These are phyloP conservation scores for Platorchestia sp. DNA, from an alignment of 1,140 invertebrate genomes.

Conservation along the genomic window DNA sequence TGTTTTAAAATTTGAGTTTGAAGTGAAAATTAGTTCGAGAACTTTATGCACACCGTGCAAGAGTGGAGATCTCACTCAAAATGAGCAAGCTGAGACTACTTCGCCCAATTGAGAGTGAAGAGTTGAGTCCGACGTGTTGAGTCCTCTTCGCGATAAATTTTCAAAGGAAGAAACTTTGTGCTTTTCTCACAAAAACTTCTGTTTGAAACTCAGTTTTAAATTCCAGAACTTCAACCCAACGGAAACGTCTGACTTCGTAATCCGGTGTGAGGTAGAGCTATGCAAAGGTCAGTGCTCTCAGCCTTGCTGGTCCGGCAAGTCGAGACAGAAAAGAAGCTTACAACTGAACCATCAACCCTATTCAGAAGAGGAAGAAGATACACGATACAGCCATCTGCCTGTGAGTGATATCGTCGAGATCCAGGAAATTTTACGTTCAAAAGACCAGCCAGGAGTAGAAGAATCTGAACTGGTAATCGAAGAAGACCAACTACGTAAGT, in stretches of 20 bases:
- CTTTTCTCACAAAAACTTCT: background rate
- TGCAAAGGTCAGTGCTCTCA: constrained; percentile 60
- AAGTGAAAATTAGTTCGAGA: too few relatives aligned
- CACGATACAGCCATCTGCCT: background rate
- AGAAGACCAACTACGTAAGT: constrained; percentile 44
- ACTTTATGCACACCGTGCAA: too few relatives aligned
- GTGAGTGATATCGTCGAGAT: background rate
- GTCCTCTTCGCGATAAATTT: background rate
- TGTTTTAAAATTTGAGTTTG: too few relatives aligned
- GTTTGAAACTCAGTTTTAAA: background rate
- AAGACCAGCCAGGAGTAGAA: constrained; percentile 45
- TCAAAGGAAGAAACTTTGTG: background rate
- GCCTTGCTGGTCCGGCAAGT: constrained; percentile 52
- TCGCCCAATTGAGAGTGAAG: background rate
- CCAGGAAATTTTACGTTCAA: constrained; percentile 33
- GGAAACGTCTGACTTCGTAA: constrained; percentile 61
- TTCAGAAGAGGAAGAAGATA: background rate
- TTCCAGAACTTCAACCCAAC: constrained; percentile 62
- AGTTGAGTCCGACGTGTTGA: background rate
- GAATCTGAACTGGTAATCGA: constrained; percentile 54
- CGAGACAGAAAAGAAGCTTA: background rate
- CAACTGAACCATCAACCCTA: background rate
- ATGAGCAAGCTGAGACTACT: too few relatives aligned
- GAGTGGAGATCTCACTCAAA: too few relatives aligned
- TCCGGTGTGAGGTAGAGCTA: constrained; percentile 61